Evolutionary conservation across 2,888 invertebrate genomes (phyloP), one percentile per base, ranked within the genome.

Genomic region (Andrena fulva): DNA sequence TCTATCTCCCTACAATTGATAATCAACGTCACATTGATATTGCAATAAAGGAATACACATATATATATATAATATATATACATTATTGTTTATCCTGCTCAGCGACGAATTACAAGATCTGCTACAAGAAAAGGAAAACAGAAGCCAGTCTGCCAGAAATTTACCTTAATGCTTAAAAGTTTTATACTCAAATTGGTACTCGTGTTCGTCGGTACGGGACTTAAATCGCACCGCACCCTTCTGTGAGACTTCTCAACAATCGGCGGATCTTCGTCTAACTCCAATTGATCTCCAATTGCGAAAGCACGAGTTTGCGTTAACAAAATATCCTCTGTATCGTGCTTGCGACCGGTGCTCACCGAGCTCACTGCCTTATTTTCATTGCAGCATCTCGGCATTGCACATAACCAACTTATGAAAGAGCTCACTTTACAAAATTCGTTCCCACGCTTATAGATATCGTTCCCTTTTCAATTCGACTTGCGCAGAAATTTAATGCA

Each of bases 311-410:
- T 88, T 77, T 90, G 90, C 20, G 92, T 87, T 79, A 93, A 86
- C 82, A 92, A 89, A 88, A 93, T 92, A 87, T 93, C 91, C 79
- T 90, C 89, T 79, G 90, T 87, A 82, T 87, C 90, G 76, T 89
- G 91, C 76, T 92, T 92, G 78, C 89, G 89, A 91, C 89, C 90
- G 80, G 88, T 92, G 89, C 90, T 93, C 90, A 92, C 92, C 89
- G 93, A 91, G 89, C 93, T 93, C 91, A 92, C 92, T 92, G 92
- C 90, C 90, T 93, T 93, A 86, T 92, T 93, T 85, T 93, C 93
- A 92, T 93, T 93, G 90, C 91, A 93, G 90, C 94, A 94, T 94
- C 93, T 94, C 93, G 94, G 94, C 94, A 94, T 94, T 94, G 93
- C 93, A 93, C 93, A 90, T 91, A 89, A 87, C 87, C 88, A 89